These are phyloP conservation scores for Diphyllodes magnificus DNA, from an alignment of 2,113 vertebrate genomes.

Conservation along the genomic window DNA sequence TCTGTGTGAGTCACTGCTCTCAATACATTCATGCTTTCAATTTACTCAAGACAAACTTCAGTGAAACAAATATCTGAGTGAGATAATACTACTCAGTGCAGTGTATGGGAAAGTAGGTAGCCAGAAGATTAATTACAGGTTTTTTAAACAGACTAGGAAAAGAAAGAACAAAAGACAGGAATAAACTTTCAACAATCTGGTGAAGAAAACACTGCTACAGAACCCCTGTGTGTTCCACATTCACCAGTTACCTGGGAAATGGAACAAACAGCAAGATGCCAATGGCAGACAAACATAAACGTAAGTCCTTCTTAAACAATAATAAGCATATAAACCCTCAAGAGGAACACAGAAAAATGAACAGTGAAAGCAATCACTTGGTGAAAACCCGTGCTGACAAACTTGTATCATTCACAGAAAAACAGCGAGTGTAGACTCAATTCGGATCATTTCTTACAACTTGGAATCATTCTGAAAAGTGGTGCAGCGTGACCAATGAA, in stretches of 20 bases:
- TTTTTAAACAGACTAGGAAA: not conserved
- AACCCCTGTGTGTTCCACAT: not conserved
- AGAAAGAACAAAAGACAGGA: not conserved
- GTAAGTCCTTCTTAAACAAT: not conserved
- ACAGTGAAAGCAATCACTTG: not conserved
- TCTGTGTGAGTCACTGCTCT: not conserved
- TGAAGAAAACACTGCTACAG: not conserved
- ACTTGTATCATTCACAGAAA: not conserved
- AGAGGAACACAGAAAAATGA: not conserved
- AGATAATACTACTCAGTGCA: not conserved
- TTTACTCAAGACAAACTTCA: not conserved
- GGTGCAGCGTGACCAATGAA: not conserved
- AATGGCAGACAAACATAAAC: not conserved
- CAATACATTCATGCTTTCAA: not conserved
- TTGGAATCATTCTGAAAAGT: not conserved
- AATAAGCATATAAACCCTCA: not conserved
- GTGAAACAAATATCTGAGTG: not conserved
- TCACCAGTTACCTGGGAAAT: not conserved
- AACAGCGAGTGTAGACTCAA: rapidly evolving
- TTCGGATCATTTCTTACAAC: not conserved
- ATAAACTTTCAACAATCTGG: not conserved
- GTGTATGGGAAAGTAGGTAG: not conserved
- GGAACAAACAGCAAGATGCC: not conserved
- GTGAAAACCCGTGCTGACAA: not conserved
- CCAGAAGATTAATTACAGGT: not conserved